Evolutionary conservation across 2,888 invertebrate species (phyloP), one percentile per base, ranked within the genome.

Genomic region (Charanyca ferruginea): DNA sequence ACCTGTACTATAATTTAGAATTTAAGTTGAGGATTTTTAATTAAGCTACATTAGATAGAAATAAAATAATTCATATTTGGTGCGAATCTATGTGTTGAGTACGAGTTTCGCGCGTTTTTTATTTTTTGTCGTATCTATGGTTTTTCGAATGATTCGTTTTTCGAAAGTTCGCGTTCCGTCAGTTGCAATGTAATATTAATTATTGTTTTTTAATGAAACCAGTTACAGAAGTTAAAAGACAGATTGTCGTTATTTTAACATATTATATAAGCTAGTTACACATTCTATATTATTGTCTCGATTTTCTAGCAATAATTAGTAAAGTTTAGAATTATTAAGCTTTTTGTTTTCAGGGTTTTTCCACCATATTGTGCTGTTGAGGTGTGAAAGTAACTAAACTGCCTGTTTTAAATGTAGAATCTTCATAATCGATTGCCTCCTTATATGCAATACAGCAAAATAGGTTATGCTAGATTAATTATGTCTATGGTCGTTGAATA

Each of bases 1-100:
- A 49, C 20, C 25, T 81, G 70, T 86, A 80, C 53, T 52, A 66
- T 79, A 78, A 60, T 54, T 18, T 84, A 77, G 76, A 61, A 22
- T 66, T 41, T 68, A 80, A 79, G 54, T 49, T 59, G 38, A 73
- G 44, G 52, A 74, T 62, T 66, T 59, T 64, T 51, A 67, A 60
- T 25, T 69, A 67, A 77, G 77, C 23, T 62, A 45, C 61, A 65
- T 49, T 64, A 54, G 62, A 57, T 77, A 66, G 52, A 69, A 57
- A 44, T 60, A 47, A 58, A 67, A 41, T 41, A 77, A 70, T 60
- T 41, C 59, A 54, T 66, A 32, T 35, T 67, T 58, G 62, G 45
- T 23, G 68, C 47, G 44, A 45, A 53, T 51, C 45, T 9, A 53
- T 48, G 28, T 3, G 57, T 38, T 49, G 45, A 42, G 22, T 38